Evolutionary conservation across 2,113 vertebrate genomes (phyloP).

Genomic region (Gorilla gorilla): DNA sequence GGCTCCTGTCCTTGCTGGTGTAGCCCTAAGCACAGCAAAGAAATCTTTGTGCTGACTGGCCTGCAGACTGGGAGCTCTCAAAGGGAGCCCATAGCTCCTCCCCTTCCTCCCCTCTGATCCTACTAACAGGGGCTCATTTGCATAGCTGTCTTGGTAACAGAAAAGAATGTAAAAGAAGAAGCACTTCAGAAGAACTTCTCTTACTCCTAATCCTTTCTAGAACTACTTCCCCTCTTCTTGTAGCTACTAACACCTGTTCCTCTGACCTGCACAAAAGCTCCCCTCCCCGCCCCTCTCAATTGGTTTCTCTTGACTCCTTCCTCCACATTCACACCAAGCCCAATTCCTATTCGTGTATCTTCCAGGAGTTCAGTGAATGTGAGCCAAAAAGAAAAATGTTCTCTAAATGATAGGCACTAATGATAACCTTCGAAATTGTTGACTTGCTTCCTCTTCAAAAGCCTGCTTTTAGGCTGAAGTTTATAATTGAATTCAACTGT

Average conservation of each 20-base stretch:
- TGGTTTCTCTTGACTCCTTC: conserved; percentile 6
- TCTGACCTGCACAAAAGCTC: not conserved
- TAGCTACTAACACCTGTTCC: not conserved
- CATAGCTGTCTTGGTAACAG: conserved; percentile 65
- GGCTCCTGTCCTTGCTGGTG: conserved; percentile 41
- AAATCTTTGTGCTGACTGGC: not conserved
- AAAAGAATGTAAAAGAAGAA: not conserved
- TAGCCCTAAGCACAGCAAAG: conserved; percentile 48
- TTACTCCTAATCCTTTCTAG: conserved; percentile 11
- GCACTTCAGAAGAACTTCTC: not conserved
- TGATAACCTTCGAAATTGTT: conserved; percentile 55
- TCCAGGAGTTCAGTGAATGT: conserved; percentile 31
- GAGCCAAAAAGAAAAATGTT: conserved; percentile 48
- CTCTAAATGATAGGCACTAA: conserved; percentile 62
- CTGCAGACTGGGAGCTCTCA: not conserved
- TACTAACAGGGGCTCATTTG: conserved; percentile 41
- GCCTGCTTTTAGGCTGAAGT: conserved; percentile 59
- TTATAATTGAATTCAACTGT: conserved; percentile 63
- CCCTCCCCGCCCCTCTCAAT: not conserved
- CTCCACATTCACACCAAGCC: not conserved
- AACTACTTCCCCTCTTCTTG: not conserved
- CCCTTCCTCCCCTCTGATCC: not conserved
- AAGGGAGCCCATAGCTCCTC: not conserved
- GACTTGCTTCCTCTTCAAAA: conserved; percentile 67
- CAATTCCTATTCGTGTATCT: not conserved